These are phyloP conservation scores for Hydrotaea diabolus DNA, from an alignment of 2,888 invertebrate genomes.

Conservation along the genomic window DNA sequence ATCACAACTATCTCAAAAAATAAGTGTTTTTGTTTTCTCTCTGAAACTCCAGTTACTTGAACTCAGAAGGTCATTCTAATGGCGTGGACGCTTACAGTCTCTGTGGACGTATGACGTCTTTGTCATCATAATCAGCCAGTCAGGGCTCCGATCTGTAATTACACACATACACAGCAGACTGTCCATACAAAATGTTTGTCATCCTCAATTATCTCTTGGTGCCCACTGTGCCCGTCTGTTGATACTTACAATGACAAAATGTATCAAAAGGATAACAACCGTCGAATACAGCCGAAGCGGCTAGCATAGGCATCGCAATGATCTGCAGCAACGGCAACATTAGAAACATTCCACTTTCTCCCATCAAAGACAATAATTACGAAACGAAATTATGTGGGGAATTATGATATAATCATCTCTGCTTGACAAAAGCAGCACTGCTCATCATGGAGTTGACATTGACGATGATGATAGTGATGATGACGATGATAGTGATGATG, in stretches of 20 bases:
- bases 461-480: conserved; percentile 9
- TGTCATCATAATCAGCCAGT: no score
- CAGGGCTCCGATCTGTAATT: no score
- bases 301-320: neutral
- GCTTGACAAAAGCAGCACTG: neutral
- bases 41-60: no score
- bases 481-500: no score
- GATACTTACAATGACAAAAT: neutral
- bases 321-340: neutral
- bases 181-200: no score
- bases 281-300: neutral
- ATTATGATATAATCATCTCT: conserved; percentile 49
- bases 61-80: no score
- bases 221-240: neutral
- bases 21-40: no score
- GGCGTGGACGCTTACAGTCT: no score
- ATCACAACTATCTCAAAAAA: no score
- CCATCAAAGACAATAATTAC: conserved; percentile 36
- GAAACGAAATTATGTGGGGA: conserved; percentile 49
- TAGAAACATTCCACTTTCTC: neutral
- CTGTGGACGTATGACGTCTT: no score
- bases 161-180: no score
- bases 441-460: neutral
- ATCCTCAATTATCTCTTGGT: no score
- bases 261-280: conserved; percentile 9